Evolutionary conservation across 1,140 invertebrate species (phyloP).

Genomic region (Papilio aristodemus): DNA sequence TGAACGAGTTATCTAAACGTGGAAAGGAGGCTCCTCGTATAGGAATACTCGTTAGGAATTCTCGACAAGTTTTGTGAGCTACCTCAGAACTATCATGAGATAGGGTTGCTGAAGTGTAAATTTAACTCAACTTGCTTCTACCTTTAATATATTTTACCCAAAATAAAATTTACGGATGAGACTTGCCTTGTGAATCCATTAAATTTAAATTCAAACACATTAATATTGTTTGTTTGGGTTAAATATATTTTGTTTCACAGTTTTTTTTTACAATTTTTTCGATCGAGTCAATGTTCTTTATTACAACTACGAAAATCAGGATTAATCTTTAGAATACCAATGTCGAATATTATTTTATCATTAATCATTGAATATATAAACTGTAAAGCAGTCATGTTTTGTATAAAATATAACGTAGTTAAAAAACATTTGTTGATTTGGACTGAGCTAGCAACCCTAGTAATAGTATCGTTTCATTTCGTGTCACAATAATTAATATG

Average conservation of each 20-base stretch:
- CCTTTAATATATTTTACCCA: not conserved
- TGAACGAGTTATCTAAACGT: constrained; percentile 30
- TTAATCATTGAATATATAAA: too few species aligned
- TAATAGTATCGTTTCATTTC: constrained; percentile 38
- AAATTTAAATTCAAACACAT: too few species aligned
- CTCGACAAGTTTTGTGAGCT: constrained; percentile 26
- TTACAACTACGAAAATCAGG: too few species aligned
- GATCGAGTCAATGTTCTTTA: too few species aligned
- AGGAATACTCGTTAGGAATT: constrained; percentile 28
- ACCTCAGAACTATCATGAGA: constrained; percentile 23
- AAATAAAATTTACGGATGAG: not conserved
- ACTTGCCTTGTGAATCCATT: not conserved
- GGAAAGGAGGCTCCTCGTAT: constrained; percentile 22
- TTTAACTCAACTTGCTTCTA: not conserved
- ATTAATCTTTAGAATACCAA: too few species aligned
- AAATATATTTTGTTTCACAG: too few species aligned
- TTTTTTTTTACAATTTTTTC: too few species aligned
- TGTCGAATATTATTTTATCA: too few species aligned
- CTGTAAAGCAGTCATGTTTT: too few species aligned
- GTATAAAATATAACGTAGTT: too few species aligned
- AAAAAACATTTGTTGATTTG: too few species aligned
- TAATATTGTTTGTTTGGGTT: not conserved
- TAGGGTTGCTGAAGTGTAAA: constrained; percentile 21
- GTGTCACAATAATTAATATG: constrained; percentile 51
- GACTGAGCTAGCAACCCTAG: constrained; percentile 13